phyloP scores from a whole-genome alignment of 2,888 invertebrate genomes.

The Melolontha melolontha region DNA sequence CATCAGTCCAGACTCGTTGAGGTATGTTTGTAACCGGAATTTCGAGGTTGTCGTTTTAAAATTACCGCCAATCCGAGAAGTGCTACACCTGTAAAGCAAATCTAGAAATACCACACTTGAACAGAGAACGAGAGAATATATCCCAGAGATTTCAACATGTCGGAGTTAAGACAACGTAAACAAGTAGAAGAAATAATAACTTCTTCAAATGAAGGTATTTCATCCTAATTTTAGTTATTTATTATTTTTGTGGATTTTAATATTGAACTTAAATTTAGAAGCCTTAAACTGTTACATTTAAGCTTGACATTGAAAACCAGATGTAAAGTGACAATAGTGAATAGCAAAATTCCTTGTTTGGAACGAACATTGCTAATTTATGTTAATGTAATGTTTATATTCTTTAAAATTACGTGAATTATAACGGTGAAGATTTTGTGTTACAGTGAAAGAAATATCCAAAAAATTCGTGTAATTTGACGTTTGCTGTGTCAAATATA shows the following conservation, averaged over 20 bases:
- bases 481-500: constrained; percentile 22
- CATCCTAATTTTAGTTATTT: constrained; percentile 7
- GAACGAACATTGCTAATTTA: constrained; percentile 28
- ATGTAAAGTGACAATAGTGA: constrained; percentile 41
- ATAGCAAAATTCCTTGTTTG: constrained; percentile 39
- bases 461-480: constrained; percentile 16
- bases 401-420: background rate
- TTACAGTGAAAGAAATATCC: background rate
- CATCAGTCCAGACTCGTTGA: background rate
- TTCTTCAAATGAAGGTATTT: constrained; percentile 56
- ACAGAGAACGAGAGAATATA: constrained; percentile 31
- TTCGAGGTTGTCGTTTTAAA: constrained; percentile 24
- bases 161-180: constrained; percentile 68
- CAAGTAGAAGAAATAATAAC: constrained; percentile 62
- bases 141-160: constrained; percentile 61
- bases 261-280: background rate
- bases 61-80: constrained; percentile 22
- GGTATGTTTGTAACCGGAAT: constrained; percentile 1
- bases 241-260: constrained; percentile 10
- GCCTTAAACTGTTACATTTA: constrained; percentile 4
- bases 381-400: constrained; percentile 1
- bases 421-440: constrained; percentile 11
- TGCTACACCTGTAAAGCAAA: constrained; percentile 29
- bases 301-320: constrained; percentile 43
- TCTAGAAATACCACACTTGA: constrained; percentile 23